Evolutionary conservation across 2,888 invertebrate species (phyloP), one percentile per base, ranked within the genome.

Genomic region (Cataglyphis altisquamis): DNA sequence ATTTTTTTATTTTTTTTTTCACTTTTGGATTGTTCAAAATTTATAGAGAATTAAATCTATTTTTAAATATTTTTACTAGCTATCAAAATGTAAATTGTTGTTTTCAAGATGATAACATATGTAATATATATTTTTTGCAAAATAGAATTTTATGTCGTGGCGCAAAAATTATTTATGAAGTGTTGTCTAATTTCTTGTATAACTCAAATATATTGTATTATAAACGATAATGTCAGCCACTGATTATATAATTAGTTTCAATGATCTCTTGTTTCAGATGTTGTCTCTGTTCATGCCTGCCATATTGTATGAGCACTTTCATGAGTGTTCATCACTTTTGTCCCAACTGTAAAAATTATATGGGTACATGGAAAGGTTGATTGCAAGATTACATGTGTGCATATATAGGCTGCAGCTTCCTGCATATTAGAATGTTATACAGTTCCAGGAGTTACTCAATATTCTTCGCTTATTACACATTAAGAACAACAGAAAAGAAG

Each of bases 211-310:
- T n/a, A n/a, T 45, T 18, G 10, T 12, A 18, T 48, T 18, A 21
- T 1, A 5, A 70, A n/a, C 0, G 18, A 29, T 45, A 68, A n/a
- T 6, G 10, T 64, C 45, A 29, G 12, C 6, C 18, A 1, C 39
- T 6, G 8, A 3, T 18, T 10, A 12, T 45, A 15, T 10, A 41
- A 75, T 39, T 52, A n/a, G 10, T n/a, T 41, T 57, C 21, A 0
- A 2, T 15, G 15, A 45, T 70, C 1, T 82, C 29, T 74, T 6
- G 48, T 94, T 94, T 84, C 92, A 96, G 96, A 78, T 96, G 96
- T 90, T 95, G 95, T 90, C 91, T 95, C 29, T 95, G 96, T 84
- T 96, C 96, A 62, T 96, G 96, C 90, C 91, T 96, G 84, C 96
- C 96, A 9, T 96, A 96, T 91, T 96, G 95, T 91, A 95, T 96